Percentiles rank a stretch among this genome's conserved stretches.
Conservation (phyloP, 2,797 vertebrate species). For the Scolopax rusticola region DNA sequence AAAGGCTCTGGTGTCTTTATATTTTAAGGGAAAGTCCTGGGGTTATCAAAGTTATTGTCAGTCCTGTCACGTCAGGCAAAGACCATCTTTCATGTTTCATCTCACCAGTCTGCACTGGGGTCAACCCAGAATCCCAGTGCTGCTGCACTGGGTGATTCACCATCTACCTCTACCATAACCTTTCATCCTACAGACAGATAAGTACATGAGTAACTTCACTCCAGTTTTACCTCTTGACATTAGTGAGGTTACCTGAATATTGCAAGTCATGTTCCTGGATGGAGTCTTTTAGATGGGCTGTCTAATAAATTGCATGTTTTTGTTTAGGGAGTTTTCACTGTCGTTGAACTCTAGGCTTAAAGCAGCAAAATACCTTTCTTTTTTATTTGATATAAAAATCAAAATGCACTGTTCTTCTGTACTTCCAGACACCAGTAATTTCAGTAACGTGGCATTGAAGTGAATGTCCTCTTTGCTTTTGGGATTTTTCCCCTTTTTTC, state of each 20-base stretch:
- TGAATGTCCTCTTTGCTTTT: neutral
- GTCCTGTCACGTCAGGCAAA: neutral
- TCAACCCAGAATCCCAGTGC: neutral
- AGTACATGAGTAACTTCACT: neutral
- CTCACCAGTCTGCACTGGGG: neutral
- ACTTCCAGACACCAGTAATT: neutral
- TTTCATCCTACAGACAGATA: neutral
- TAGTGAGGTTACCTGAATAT: neutral
- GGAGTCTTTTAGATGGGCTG: neutral
- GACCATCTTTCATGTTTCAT: neutral
- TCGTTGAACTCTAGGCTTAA: neutral
- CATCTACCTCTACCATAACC: neutral
- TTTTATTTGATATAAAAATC: neutral
- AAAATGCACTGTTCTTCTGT: neutral
- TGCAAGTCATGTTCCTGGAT: neutral
- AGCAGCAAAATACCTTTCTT: neutral
- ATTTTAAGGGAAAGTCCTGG: neutral
- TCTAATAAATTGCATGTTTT: neutral
- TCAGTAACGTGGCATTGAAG: neutral
- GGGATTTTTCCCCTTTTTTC: neutral
- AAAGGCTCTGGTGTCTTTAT: neutral
- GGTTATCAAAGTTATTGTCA: neutral
- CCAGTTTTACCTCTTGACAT: neutral
- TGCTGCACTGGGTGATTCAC: neutral
- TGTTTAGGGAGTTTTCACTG: neutral